Conservation (phyloP, 2,113 vertebrate species). For the Fulica atra region DNA sequence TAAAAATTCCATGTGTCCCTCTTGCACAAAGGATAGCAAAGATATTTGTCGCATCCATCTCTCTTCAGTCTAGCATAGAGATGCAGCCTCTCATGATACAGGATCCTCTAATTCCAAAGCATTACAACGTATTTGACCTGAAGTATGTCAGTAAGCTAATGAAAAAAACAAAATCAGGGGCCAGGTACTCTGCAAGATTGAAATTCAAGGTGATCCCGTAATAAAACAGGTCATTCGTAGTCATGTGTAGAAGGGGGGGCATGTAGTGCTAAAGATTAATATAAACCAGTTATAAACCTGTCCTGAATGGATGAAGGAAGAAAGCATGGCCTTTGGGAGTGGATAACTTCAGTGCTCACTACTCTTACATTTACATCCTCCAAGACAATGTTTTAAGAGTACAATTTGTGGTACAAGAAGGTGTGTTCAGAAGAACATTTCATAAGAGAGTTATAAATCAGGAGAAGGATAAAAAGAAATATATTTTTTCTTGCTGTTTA, state of each 20-base stretch:
- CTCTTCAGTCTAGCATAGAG: not conserved
- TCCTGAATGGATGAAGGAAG: not conserved
- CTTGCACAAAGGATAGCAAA: not conserved
- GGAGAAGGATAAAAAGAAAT: not conserved
- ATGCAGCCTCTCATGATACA: not conserved
- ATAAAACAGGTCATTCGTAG: not conserved
- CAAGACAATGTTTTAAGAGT: not conserved
- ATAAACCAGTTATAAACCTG: not conserved
- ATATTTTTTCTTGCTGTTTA: not conserved
- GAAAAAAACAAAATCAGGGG: not conserved
- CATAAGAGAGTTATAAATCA: not conserved
- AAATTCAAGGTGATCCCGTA: not conserved
- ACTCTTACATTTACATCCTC: fast-evolving
- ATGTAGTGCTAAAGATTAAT: not conserved
- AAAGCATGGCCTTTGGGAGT: not conserved
- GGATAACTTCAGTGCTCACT: not conserved
- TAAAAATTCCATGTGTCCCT: not conserved
- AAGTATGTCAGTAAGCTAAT: not conserved
- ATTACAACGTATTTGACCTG: not conserved
- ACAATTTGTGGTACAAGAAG: not conserved
- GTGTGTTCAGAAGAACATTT: not conserved
- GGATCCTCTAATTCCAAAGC: not conserved
- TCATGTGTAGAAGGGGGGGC: not conserved
- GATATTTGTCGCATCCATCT: not conserved
- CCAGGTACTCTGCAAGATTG: not conserved